Evolutionary conservation across 2,888 invertebrate species (phyloP).

Genomic region (Lithosia quadra): DNA sequence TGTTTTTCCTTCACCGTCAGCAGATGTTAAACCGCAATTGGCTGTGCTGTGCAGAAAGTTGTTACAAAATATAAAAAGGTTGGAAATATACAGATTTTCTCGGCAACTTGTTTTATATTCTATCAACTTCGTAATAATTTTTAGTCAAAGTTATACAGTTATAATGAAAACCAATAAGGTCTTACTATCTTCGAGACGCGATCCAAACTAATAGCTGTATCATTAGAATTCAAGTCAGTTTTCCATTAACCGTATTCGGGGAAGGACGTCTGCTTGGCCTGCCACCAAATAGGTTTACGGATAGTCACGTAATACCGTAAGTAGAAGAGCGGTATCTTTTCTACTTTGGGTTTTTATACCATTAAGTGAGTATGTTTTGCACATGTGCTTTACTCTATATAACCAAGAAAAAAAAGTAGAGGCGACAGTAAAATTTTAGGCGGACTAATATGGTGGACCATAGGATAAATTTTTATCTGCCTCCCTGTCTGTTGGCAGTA

Average conservation of each 20-base stretch:
- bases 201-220: constrained; percentile 20
- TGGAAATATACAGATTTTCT: no score
- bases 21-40: no score
- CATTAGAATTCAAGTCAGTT: constrained; percentile 47
- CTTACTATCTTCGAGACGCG: constrained; percentile 12
- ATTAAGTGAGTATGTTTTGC: background rate
- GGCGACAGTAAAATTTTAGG: no score
- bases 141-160: background rate
- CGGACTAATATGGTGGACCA: no score
- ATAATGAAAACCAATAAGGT: background rate
- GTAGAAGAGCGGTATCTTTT: constrained; percentile 13
- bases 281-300: constrained; percentile 39
- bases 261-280: constrained; percentile 37
- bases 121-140: background rate
- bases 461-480: no score
- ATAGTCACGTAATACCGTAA: constrained; percentile 32
- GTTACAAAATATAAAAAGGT: no score
- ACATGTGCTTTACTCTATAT: no score
- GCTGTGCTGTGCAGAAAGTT: no score
- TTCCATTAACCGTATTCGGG: constrained; percentile 38
- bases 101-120: background rate
- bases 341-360: background rate
- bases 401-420: no score
- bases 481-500: no score
- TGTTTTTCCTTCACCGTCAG: no score